These are phyloP conservation scores for Indri indri DNA, from an alignment of 2,113 vertebrate genomes.

Conservation along the genomic window DNA sequence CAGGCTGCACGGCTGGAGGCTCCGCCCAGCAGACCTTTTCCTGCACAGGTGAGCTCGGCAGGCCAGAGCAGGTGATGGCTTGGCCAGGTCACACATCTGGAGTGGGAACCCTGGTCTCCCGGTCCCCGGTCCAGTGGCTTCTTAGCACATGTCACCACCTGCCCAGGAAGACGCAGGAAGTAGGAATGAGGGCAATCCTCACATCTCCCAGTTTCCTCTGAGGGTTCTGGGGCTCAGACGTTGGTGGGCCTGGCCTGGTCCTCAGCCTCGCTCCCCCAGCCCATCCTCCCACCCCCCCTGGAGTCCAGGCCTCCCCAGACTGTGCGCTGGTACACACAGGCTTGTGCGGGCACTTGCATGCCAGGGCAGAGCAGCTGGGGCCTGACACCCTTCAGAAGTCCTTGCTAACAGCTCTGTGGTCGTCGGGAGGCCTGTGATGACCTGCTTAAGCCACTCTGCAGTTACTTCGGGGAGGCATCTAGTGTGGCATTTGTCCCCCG, in stretches of 20 bases:
- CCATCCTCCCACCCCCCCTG: not conserved
- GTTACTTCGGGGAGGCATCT: not conserved
- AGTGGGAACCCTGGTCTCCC: not conserved
- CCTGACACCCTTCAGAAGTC: not conserved
- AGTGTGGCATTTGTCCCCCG: not conserved
- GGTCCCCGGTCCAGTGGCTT: not conserved
- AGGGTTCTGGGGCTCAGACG: not conserved
- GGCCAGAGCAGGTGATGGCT: not conserved
- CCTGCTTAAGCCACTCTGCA: not conserved
- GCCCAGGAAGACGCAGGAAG: not conserved
- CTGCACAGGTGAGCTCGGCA: not conserved
- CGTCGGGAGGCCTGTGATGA: not conserved
- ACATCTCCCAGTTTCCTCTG: not conserved
- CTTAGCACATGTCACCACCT: not conserved
- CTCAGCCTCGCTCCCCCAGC: not conserved
- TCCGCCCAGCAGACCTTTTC: fast-evolving
- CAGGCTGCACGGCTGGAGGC: not conserved
- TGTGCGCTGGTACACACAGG: fast-evolving
- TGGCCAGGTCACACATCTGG: not conserved
- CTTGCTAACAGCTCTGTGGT: not conserved
- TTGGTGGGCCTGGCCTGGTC: not conserved
- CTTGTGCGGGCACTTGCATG: not conserved
- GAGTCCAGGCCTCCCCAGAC: not conserved
- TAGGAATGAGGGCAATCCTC: not conserved
- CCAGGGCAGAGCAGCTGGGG: not conserved